Evolutionary conservation across 2,888 invertebrate genomes (phyloP).

Genomic region (Ctenicera cuprea): DNA sequence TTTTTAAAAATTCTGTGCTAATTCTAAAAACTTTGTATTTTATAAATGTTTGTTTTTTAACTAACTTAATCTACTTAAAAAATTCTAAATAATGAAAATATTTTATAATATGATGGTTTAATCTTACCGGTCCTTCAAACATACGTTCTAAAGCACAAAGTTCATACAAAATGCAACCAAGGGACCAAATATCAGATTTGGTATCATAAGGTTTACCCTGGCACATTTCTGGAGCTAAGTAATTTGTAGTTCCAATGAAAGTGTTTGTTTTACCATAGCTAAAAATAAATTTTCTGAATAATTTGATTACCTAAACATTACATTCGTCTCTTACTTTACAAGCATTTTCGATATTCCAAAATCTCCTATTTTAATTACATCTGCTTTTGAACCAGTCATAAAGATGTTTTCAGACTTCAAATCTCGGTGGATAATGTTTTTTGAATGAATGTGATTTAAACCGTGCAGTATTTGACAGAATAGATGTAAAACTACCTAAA

Average conservation of each 20-base stretch:
- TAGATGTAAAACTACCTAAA: constrained; percentile 80
- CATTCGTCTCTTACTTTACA: constrained; percentile 73
- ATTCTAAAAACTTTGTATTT: too few relatives aligned
- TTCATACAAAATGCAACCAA: constrained; percentile 90
- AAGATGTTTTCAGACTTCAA: constrained; percentile 91
- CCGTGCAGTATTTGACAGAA: constrained; percentile 86
- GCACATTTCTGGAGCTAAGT: constrained; percentile 90
- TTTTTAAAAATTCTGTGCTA: too few relatives aligned
- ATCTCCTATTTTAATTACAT: constrained; percentile 87
- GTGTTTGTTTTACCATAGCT: constrained; percentile 78
- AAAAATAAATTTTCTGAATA: constrained; percentile 31
- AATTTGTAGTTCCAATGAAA: constrained; percentile 87
- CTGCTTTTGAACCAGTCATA: constrained; percentile 80
- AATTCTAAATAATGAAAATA: too few relatives aligned
- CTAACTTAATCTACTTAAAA: too few relatives aligned
- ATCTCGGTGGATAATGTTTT: constrained; percentile 88
- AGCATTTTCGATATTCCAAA: constrained; percentile 89
- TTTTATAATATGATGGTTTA: neutral
- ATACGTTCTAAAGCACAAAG: constrained; percentile 84
- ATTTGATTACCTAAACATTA: neutral
- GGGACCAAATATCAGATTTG: constrained; percentile 91
- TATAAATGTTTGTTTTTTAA: too few relatives aligned
- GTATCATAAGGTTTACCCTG: constrained; percentile 84
- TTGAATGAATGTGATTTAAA: constrained; percentile 86
- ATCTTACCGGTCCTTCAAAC: constrained; percentile 82